Base-by-base conservation (phyloP, 2,113 vertebrate species). In the Osmerus eperlanus region DNA sequence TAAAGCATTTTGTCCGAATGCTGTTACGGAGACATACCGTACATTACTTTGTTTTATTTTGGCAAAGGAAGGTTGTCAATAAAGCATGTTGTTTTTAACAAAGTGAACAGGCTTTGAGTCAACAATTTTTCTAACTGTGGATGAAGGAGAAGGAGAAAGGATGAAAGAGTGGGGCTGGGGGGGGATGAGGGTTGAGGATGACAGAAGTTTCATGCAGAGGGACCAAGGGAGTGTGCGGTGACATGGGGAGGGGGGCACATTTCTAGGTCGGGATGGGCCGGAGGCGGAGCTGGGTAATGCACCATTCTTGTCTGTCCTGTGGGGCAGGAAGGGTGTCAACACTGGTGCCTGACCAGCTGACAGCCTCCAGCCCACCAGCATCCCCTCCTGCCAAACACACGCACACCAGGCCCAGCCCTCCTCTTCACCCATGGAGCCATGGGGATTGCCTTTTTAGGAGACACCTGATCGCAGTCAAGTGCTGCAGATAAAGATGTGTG, bases 381-480 rank as follows among this genome's bases (percentile, higher is more conserved):
- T 88, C 82, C 67, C 75, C 28, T 66, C 61, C 53, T 1, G 6
- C 51, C 32, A 4, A 18, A 23, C 59, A 74, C 4, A 7, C 62
- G 0, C 63, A 32, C 52, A 32, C 75, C 69, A 47, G 32, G 73
- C 78, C 61, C 64, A 69, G 29, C 67, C 60, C 60, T n/a, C 59
- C 69, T 69, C 69, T 73, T 71, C 28, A 56, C 53, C 79, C 53
- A 62, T 79, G 89, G 91, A 88, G 86, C 83, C 72, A 62, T 68
- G 85, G 73, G 88, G 75, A 91, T 91, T 93, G 87, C 95, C 95
- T 90, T 96, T 94, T 95, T 91, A 94, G 87, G 87, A 69, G 88
- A 89, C 85, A 89, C 87, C 88, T 90, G 85, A 77, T 75, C 78
- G 60, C 81, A 65, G 83, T 69, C 65, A 77, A 61, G 62, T 23